These are phyloP conservation scores for Saimiri boliviensis DNA, from an alignment of 2,113 vertebrate species.

Conservation along the genomic window DNA sequence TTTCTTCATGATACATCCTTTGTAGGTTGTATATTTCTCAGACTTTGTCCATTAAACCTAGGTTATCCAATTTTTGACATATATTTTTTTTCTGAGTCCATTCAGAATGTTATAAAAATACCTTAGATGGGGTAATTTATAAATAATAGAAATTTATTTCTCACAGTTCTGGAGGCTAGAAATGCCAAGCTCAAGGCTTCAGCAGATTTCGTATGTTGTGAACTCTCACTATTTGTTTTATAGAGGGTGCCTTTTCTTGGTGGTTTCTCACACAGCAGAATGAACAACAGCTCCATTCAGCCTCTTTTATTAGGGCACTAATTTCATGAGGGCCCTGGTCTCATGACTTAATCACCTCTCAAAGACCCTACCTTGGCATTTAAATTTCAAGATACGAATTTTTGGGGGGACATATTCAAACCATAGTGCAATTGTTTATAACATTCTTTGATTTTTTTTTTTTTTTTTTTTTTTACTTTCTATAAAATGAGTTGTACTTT, in stretches of 20 bases:
- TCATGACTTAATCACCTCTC: background rate
- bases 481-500: background rate
- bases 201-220: background rate
- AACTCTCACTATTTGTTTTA: background rate
- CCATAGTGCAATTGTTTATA: background rate
- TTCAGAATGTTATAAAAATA: background rate
- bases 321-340: background rate
- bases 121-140: background rate
- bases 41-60: background rate
- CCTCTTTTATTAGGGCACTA: background rate
- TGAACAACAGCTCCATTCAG: background rate
- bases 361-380: background rate
- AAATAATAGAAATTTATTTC: background rate
- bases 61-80: background rate
- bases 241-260: background rate
- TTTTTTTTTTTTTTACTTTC: too few species aligned
- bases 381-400: background rate
- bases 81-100: background rate
- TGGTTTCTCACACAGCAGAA: background rate
- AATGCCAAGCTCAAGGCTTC: background rate
- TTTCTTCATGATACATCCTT: background rate
- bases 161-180: background rate
- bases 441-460: background rate
- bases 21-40: background rate
- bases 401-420: background rate